phyloP scores from a whole-genome alignment of 2,113 vertebrate genomes.

The Takifugu flavidus region DNA sequence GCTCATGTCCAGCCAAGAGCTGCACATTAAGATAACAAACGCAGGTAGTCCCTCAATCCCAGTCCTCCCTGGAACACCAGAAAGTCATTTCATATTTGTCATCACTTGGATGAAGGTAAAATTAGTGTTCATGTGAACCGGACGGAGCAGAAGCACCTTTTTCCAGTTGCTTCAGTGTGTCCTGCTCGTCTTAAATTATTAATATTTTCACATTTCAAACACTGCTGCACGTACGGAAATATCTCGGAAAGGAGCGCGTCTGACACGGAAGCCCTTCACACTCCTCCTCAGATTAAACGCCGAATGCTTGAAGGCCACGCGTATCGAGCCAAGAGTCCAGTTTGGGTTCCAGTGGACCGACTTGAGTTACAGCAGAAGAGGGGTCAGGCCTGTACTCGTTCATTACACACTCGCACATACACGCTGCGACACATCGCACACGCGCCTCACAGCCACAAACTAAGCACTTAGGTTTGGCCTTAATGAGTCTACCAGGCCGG shows the following conservation, averaged over 20 bases:
- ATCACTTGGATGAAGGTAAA: no score
- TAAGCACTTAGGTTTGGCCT: conserved; percentile 50
- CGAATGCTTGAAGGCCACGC: conserved; percentile 39
- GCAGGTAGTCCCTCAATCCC: conserved; percentile 45
- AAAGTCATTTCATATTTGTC: no score
- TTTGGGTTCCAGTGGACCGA: conserved; percentile 45
- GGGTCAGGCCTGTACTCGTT: conserved; percentile 20
- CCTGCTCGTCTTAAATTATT: not conserved
- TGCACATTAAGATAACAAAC: conserved; percentile 60
- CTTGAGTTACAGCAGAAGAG: conserved; percentile 53
- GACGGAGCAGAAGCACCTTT: not conserved
- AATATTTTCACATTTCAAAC: not conserved
- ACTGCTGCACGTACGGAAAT: not conserved
- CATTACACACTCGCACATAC: conserved; percentile 34
- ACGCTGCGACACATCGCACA: conserved; percentile 25
- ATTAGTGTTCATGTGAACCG: not conserved
- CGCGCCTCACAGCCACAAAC: conserved; percentile 31
- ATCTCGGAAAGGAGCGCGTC: conserved; percentile 3
- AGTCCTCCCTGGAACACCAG: no score
- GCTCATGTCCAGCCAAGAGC: conserved; percentile 44
- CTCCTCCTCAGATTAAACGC: conserved; percentile 38
- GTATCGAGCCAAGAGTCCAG: conserved; percentile 37
- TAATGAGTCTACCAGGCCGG: conserved; percentile 56
- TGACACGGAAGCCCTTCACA: conserved; percentile 9
- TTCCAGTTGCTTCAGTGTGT: conserved; percentile 19